Conservation (phyloP, 2,888 invertebrate species). For the Allacma fusca region DNA sequence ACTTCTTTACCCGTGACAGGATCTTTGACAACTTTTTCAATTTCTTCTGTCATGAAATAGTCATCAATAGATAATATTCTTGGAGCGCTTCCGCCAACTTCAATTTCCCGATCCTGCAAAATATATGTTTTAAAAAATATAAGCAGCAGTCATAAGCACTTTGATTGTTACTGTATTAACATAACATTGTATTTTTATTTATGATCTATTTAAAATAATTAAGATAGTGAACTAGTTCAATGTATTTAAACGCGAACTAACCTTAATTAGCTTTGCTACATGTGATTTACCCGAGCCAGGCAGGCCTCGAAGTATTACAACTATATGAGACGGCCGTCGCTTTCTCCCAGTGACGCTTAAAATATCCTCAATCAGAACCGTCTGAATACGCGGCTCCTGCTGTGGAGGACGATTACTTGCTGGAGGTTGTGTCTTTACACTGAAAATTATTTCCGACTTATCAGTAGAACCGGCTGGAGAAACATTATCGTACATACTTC, state of each 20-base stretch:
- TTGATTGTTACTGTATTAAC: too few relatives aligned
- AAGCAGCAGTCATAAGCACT: neutral
- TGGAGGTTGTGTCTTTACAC: slow-evolving; percentile 21
- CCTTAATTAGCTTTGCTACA: slow-evolving; percentile 86
- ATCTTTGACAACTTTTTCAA: slow-evolving; percentile 76
- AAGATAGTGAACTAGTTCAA: too few relatives aligned
- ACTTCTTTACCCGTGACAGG: slow-evolving; percentile 77
- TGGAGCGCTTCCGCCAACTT: slow-evolving; percentile 82
- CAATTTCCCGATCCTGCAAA: slow-evolving; percentile 74
- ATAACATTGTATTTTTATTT: too few relatives aligned
- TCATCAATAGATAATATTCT: slow-evolving; percentile 93
- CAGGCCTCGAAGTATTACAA: slow-evolving; percentile 88
- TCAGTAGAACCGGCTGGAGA: neutral
- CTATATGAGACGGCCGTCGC: slow-evolving; percentile 80
- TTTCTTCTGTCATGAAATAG: slow-evolving; percentile 91
- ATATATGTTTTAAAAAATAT: neutral
- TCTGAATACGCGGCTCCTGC: slow-evolving; percentile 56
- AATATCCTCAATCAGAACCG: slow-evolving; percentile 80
- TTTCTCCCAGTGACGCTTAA: slow-evolving; percentile 80
- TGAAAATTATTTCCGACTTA: slow-evolving; percentile 10
- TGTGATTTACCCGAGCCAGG: slow-evolving; percentile 96
- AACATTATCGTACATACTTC: too few relatives aligned
- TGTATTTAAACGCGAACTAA: too few relatives aligned
- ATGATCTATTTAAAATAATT: too few relatives aligned
- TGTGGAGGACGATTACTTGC: slow-evolving; percentile 38